Evolutionary conservation across 2,113 vertebrate genomes (phyloP).

Genomic region (Odocoileus virginianus): DNA sequence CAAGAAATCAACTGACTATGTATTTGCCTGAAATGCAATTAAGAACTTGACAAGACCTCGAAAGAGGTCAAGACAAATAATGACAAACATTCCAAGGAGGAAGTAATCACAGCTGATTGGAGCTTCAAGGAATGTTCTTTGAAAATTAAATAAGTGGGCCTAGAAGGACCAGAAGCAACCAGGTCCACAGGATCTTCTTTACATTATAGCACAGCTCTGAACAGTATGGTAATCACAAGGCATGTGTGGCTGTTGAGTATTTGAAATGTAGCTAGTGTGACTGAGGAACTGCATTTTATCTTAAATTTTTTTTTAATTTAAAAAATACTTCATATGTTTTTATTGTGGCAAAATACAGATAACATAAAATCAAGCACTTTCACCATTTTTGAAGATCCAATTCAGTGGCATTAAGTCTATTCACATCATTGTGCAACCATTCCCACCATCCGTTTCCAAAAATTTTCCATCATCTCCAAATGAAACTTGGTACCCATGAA

Average conservation of each 20-base stretch:
- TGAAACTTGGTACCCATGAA: not conserved
- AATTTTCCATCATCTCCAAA: not conserved
- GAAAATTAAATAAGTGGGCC: not conserved
- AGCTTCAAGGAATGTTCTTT: not conserved
- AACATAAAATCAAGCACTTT: not conserved
- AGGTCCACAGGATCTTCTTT: not conserved
- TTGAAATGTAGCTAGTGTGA: not conserved
- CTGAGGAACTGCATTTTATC: not conserved
- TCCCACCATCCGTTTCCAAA: not conserved
- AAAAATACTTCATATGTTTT: not conserved
- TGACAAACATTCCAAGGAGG: not conserved
- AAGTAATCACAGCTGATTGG: not conserved
- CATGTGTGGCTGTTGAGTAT: accelerated
- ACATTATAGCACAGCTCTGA: not conserved
- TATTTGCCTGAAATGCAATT: not conserved
- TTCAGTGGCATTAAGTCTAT: not conserved
- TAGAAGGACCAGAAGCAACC: not conserved
- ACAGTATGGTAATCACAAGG: no score
- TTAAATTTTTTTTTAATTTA: not conserved
- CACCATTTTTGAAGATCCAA: not conserved
- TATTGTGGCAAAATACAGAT: not conserved
- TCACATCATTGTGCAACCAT: accelerated
- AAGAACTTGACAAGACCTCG: not conserved
- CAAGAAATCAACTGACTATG: not conserved
- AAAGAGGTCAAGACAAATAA: not conserved